phyloP scores from a whole-genome alignment of 2,888 invertebrate species.

The Ommatoiulus sabulosus region DNA sequence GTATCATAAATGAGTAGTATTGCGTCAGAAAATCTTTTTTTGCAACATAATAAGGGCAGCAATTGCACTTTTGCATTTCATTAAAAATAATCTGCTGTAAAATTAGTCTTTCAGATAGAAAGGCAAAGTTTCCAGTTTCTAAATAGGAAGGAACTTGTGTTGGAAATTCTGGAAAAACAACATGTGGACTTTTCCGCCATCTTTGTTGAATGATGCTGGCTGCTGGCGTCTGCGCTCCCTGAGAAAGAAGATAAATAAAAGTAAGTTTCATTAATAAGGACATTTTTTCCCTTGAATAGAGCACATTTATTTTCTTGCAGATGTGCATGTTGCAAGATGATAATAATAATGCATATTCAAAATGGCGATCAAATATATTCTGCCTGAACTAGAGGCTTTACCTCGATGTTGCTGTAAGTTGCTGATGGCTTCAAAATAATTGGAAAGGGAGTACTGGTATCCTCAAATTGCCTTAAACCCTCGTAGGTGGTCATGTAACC shows the following conservation, averaged over 20 bases:
- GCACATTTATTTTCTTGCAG: background rate
- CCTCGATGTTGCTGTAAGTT: conserved; percentile 52
- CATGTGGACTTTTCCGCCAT: conserved; percentile 35
- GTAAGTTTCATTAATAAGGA: background rate
- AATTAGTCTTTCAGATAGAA: conserved; percentile 53
- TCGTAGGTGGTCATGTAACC: conserved; percentile 52
- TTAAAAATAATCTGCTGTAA: conserved; percentile 53
- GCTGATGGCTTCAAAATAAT: conserved; percentile 11
- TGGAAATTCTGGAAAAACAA: conserved; percentile 3
- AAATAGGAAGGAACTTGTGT: background rate
- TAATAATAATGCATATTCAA: background rate
- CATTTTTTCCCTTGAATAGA: background rate
- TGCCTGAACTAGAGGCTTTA: background rate
- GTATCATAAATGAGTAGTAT: conserved; percentile 56
- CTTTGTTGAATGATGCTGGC: conserved; percentile 30
- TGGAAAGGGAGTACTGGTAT: conserved; percentile 20
- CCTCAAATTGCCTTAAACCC: conserved; percentile 48
- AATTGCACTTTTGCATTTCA: conserved; percentile 48
- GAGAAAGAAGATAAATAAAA: background rate
- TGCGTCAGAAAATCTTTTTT: conserved; percentile 56
- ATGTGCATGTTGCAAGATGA: background rate
- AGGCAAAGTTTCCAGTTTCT: conserved; percentile 52
- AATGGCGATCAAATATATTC: background rate
- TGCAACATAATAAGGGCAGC: conserved; percentile 56
- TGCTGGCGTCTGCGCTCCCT: conserved; percentile 42